phyloP scores from a whole-genome alignment of 2,797 vertebrate genomes.

The Crypturellus tataupa region DNA sequence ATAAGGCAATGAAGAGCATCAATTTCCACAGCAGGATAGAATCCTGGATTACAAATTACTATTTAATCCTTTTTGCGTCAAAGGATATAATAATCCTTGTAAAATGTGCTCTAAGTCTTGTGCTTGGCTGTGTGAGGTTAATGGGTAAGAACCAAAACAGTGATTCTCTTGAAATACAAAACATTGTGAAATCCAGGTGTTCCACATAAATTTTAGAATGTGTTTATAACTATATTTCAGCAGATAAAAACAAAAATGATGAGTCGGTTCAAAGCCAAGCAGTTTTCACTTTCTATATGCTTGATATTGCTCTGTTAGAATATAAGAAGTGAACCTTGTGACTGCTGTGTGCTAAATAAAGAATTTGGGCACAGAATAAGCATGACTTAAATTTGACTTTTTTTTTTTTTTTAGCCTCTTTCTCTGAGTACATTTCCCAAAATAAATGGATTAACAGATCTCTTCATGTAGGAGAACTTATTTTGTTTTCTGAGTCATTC shows the following conservation, averaged over 20 bases:
- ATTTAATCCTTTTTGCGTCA: slow-evolving; percentile 76
- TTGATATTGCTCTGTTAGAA: background rate
- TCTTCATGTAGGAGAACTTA: background rate
- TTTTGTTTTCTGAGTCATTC: slow-evolving; percentile 18
- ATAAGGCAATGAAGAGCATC: slow-evolving; percentile 58
- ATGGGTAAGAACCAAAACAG: slow-evolving; percentile 35
- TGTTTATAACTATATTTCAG: background rate
- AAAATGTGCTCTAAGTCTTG: slow-evolving; percentile 66
- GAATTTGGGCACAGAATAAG: background rate
- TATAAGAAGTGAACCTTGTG: background rate
- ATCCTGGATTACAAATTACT: slow-evolving; percentile 71
- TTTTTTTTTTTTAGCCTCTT: background rate
- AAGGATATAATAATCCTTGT: slow-evolving; percentile 65
- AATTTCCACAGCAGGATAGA: slow-evolving; percentile 54
- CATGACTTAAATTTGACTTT: background rate
- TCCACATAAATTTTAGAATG: background rate
- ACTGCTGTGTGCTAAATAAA: background rate
- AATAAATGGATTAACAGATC: background rate
- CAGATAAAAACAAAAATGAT: slow-evolving; percentile 29
- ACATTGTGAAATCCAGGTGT: background rate
- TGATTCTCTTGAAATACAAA: background rate
- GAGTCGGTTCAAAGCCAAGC: background rate
- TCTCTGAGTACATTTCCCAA: background rate
- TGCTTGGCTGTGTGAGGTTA: slow-evolving; percentile 44
- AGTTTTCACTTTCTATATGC: background rate